Evolutionary conservation across 2,797 vertebrate species (phyloP), one percentile per base, ranked within the genome.

Genomic region (Lagodon rhomboides): DNA sequence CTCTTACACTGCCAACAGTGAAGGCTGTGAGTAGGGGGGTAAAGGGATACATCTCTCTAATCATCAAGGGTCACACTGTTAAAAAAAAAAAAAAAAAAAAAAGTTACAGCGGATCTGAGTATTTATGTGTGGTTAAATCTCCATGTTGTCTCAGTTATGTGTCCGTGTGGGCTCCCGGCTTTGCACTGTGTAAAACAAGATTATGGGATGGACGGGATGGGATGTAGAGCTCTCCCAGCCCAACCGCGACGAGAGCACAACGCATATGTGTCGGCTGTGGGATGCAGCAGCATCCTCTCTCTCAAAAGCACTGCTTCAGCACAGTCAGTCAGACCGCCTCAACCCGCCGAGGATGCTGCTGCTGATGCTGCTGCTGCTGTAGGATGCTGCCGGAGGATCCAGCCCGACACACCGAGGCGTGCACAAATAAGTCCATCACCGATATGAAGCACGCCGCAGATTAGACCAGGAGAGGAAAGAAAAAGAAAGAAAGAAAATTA

Each of bases 231-330:
- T 88, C 76, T 68, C 86, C 58, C 82, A 85, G 88, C 61, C 68
- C 80, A 79, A 70, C 85, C 83, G 60, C 80, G 74, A 80, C 66
- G 69, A 89, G 82, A 83, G 89, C 84, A 72, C 49, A 85, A 67
- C 82, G 85, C 82, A 27, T 44, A 73, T 85, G 61, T 43, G 81
- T 85, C 65, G 70, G 71, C 83, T 89, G 61, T 89, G 61, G 82
- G 81, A 86, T 91, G 88, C 88, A 88, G 83, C 88, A 84, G 68
- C 80, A 77, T 84, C 78, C 77, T 82, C 77, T 83, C 64, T 81
- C 77, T 83, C 62, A 59, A 60, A 55, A 62, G 83, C 88, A 12
- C 62, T 64, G 85, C 77, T 65, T 82, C 86, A 78, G 78, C 74
- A 61, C 82, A 88, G 68, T 68, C 85, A 80, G 75, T 83, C 86